Evolutionary conservation across 2,888 invertebrate genomes (phyloP).

Genomic region (Podabrus alpinus): DNA sequence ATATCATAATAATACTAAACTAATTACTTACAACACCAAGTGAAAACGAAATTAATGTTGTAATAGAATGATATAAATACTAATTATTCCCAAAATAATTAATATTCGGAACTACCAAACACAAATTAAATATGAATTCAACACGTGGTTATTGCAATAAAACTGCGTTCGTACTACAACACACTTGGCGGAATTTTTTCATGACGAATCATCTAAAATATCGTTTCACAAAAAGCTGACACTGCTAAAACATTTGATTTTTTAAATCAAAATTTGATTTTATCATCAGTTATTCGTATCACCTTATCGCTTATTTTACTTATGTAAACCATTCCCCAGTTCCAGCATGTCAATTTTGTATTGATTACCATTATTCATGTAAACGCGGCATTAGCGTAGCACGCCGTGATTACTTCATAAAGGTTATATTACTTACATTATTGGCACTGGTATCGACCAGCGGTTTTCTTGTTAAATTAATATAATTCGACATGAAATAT

Average conservation of each 20-base stretch:
- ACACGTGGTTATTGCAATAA: neutral
- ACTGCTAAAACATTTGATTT: neutral
- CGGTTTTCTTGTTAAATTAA: neutral
- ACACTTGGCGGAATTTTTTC: neutral
- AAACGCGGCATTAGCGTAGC: neutral
- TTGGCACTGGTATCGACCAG: neutral
- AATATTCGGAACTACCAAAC: neutral
- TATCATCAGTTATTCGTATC: neutral
- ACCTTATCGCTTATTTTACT: too few relatives aligned
- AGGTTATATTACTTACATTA: neutral
- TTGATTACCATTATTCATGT: neutral
- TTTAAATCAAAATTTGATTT: neutral
- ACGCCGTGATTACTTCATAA: neutral
- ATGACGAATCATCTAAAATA: neutral
- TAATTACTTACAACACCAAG: neutral
- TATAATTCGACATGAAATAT: constrained; percentile 81
- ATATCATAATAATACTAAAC: neutral
- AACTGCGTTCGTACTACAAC: neutral
- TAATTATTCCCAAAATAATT: neutral
- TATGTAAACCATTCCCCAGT: neutral
- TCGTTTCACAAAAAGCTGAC: neutral
- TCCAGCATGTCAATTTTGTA: neutral
- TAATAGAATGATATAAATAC: neutral
- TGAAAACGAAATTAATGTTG: neutral
- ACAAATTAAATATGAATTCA: neutral